Percentiles rank a stretch among this genome's conserved stretches.
Conservation (phyloP, 92 coral and sea anemone genomes). For the Phenganax stokvisi region DNA sequence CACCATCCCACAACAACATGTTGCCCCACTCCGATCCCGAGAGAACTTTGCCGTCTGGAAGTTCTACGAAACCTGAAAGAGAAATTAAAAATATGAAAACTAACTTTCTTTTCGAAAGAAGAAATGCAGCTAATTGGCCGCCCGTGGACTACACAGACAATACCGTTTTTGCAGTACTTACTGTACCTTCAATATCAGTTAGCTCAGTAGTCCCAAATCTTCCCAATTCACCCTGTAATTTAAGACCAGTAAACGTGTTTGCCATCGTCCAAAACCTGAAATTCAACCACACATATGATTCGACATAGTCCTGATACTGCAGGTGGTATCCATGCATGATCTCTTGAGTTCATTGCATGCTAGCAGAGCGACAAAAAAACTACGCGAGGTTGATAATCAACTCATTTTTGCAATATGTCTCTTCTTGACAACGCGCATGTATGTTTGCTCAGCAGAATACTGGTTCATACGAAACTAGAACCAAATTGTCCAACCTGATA, state of each 20-base stretch:
- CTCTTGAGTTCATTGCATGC: no score
- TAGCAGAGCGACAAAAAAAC: no score
- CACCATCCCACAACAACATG: constrained; percentile 99
- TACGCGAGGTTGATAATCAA: no score
- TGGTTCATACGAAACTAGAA: no score
- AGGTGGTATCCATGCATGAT: no score
- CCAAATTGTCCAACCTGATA: constrained; percentile 55
- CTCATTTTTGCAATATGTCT: no score
- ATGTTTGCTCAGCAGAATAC: background rate
- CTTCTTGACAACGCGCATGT: no score
- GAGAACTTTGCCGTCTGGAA: constrained; percentile 93
- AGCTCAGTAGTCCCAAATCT: constrained; percentile 96
- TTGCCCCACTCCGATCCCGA: constrained; percentile 99
- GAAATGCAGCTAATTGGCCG: no score
- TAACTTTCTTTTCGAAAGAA: no score
- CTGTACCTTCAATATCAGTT: constrained; percentile 90
- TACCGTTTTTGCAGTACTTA: background rate
- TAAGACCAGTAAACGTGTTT: constrained; percentile 90
- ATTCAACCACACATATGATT: background rate
- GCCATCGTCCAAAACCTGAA: constrained; percentile 97
- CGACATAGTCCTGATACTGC: no score
- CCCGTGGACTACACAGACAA: no score
- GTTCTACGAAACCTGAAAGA: constrained; percentile 84
- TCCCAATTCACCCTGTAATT: constrained; percentile 91
- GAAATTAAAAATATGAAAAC: background rate